phyloP scores from a whole-genome alignment of 2,797 vertebrate species.

The Gouania willdenowi region DNA sequence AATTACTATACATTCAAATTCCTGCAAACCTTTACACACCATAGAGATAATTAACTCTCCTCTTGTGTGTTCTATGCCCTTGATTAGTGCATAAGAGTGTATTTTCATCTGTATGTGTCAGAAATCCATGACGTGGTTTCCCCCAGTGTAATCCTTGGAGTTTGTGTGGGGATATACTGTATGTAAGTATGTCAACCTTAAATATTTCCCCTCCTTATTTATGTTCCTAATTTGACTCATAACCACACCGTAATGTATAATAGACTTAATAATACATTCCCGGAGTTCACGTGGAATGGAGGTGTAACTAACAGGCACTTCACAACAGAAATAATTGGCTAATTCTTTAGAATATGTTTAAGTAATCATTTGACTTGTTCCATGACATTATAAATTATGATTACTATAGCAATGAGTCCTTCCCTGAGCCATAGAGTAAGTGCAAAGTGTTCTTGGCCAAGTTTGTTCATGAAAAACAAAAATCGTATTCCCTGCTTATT shows the following conservation, averaged over 20 bases:
- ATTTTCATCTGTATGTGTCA: conserved; percentile 55
- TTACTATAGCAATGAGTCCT: conserved; percentile 15
- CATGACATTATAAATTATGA: conserved; percentile 26
- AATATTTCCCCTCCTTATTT: conserved; percentile 17
- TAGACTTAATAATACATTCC: conserved; percentile 11
- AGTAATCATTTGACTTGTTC: conserved; percentile 25
- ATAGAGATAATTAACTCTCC: conserved; percentile 36
- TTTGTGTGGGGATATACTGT: conserved; percentile 33
- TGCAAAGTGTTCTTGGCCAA: conserved; percentile 12
- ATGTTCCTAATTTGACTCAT: conserved; percentile 20
- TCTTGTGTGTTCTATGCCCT: conserved; percentile 41
- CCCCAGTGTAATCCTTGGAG: conserved; percentile 20
- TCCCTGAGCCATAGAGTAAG: conserved; percentile 8
- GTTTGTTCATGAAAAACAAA: conserved; percentile 21
- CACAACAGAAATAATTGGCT: conserved; percentile 3
- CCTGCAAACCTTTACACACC: conserved; percentile 23
- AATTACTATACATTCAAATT: conserved; percentile 29
- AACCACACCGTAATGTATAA: conserved; percentile 35
- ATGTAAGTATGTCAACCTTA: conserved; percentile 19
- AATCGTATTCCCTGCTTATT: conserved; percentile 4
- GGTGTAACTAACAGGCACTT: conserved; percentile 38
- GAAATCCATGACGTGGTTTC: conserved; percentile 45
- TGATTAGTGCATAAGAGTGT: conserved; percentile 35
- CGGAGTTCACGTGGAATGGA: conserved; percentile 6
- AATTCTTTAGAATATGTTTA: conserved; percentile 25